phyloP scores from a whole-genome alignment of 2,113 vertebrate genomes.

The Gymnarchus niloticus region DNA sequence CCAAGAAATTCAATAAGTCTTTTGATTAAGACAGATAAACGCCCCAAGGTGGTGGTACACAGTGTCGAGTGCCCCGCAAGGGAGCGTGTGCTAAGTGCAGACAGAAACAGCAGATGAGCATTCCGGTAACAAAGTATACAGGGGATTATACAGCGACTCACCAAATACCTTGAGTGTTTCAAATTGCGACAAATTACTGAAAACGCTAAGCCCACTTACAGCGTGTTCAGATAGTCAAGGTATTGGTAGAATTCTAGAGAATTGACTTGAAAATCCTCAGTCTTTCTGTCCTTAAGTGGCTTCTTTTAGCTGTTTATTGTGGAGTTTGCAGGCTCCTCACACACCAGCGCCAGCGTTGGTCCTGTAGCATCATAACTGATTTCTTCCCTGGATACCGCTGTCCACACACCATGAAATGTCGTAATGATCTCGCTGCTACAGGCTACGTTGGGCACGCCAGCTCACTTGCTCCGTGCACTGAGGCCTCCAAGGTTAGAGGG shows the following conservation, averaged over 20 bases:
- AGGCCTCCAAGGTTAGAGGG: constrained; percentile 42
- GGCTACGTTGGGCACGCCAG: constrained; percentile 20
- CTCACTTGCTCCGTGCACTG: constrained; percentile 20
- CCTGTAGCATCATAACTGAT: neutral
- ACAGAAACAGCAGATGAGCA: neutral
- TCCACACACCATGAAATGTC: neutral
- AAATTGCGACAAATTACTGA: neutral
- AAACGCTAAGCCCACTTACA: neutral
- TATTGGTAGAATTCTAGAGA: neutral
- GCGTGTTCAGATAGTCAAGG: neutral
- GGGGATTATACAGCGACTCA: neutral
- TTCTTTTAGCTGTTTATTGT: neutral
- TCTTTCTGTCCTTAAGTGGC: neutral
- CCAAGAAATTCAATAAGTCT: constrained; percentile 23
- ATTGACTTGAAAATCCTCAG: neutral
- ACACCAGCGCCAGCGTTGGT: neutral
- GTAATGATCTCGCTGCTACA: neutral
- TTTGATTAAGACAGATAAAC: constrained; percentile 34
- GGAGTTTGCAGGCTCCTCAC: neutral
- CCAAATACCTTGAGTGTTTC: neutral
- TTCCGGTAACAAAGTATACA: neutral
- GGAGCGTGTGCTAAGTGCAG: constrained; percentile 12
- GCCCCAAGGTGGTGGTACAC: constrained; percentile 17
- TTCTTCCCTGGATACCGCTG: neutral
- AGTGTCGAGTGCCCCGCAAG: constrained; percentile 4